A percentile compares a stretch with the other conserved stretches of the same genome.
phyloP scores from a whole-genome alignment of 2,113 vertebrate species.

The Brachyhypopomus occidentalis region DNA sequence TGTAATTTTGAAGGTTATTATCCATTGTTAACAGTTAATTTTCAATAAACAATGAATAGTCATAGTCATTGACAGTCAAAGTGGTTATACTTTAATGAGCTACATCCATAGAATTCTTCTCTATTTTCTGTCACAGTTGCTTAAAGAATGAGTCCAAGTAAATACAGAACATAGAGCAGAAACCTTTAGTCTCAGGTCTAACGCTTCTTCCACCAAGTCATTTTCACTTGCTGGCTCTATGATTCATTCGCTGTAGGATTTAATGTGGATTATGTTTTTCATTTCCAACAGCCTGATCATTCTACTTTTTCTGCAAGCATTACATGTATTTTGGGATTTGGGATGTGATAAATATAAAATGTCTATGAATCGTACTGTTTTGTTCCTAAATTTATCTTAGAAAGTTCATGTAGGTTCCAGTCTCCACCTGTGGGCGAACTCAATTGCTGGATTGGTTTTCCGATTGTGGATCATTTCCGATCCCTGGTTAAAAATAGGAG shows the following conservation, averaged over 20 bases:
- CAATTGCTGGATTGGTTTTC: conserved; percentile 35
- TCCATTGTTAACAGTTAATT: too few relatives aligned
- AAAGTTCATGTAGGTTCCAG: conserved; percentile 33
- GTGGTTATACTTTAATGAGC: too few relatives aligned
- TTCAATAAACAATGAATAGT: too few relatives aligned
- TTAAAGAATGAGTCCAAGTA: conserved; percentile 11
- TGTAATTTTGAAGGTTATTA: not conserved
- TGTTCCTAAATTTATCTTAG: conserved; percentile 14
- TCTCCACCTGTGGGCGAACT: conserved; percentile 27
- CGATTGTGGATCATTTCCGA: conserved; percentile 34
- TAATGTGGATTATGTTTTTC: not conserved
- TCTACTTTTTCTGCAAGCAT: not conserved
- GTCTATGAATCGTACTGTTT: not conserved
- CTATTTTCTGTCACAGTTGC: not conserved
- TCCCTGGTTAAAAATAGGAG: conserved; percentile 24
- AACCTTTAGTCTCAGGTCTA: conserved; percentile 14
- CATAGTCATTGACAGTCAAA: too few relatives aligned
- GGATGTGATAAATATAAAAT: conserved; percentile 14
- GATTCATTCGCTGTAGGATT: not conserved
- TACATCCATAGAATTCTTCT: not conserved
- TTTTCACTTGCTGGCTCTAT: not conserved
- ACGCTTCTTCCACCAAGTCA: not conserved
- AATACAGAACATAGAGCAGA: not conserved
- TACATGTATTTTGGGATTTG: not conserved
- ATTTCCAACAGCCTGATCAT: not conserved